Evolutionary conservation across 92 coral and sea anemone species (phyloP).

Genomic region (Diadumene lineata): DNA sequence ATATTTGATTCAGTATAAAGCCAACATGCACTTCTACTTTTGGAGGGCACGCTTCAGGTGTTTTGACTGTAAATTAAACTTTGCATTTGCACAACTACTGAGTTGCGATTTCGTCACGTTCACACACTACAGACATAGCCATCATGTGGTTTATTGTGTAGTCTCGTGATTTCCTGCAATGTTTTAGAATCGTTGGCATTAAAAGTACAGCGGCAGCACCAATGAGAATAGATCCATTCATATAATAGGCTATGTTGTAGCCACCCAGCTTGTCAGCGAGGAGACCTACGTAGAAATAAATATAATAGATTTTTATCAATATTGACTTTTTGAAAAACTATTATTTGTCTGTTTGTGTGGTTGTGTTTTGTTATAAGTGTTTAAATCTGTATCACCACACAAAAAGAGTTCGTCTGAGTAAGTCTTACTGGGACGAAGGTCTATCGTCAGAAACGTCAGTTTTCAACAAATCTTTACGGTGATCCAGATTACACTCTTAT

Average conservation of each 20-base stretch:
- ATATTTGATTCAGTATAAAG: too few species aligned
- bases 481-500: too few species aligned
- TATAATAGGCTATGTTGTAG: slow-evolving; percentile 31
- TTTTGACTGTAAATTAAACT: neutral
- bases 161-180: neutral
- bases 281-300: slow-evolving; percentile 14
- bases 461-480: too few species aligned
- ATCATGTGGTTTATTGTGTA: neutral
- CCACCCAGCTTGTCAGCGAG: slow-evolving; percentile 23
- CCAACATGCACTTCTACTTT: too few species aligned
- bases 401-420: too few species aligned
- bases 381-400: too few species aligned
- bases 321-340: too few species aligned
- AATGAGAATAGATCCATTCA: slow-evolving; percentile 27
- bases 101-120: neutral
- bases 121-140: neutral
- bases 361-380: too few species aligned
- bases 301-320: neutral
- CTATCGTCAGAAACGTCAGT: too few species aligned
- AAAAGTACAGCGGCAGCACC: slow-evolving; percentile 28
- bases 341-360: too few species aligned
- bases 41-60: neutral
- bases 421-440: too few species aligned
- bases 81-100: too few species aligned
- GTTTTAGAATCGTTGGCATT: slow-evolving; percentile 20